Evolutionary conservation across 2,797 vertebrate species (phyloP), one percentile per base, ranked within the genome.

Genomic region (Tachyglossus aculeatus): DNA sequence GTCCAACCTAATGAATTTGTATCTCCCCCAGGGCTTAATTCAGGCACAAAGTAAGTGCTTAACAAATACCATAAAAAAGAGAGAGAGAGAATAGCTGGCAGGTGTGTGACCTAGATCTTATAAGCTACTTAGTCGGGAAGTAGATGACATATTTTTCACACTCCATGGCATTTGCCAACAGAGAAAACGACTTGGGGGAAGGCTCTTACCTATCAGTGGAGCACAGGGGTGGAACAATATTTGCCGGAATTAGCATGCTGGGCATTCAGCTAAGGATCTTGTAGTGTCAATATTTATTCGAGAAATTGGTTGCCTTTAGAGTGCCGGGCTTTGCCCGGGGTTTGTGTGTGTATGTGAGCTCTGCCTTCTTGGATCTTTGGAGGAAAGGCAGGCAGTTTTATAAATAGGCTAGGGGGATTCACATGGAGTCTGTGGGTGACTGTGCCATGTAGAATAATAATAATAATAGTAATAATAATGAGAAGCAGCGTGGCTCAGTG

Each of bases 261-360:
- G 63, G 41, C 53, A 87, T 90, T 90, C 71, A 48, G 54, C 50
- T 60, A 60, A 53, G 15, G 45, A 66, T 77, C 74, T 39, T 71
- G 59, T 50, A 70, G 34, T 56, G 65, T 66, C 41, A 83, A 47
- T 78, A 71, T 87, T 86, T 85, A 66, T 59, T 84, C 85, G 83
- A 81, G 68, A 89, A 87, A 78, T 71, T 68, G 34, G 41, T 37
- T 65, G 68, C 66, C 59, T 86, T 72, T 80, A 34, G 37, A 62
- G 56, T 75, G 55, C 72, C 47, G 31, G 74, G 60, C 1, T 83
- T 57, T 80, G 83, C 60, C 66, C 6, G n/a, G 7, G 57, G 59
- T 10, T 19, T 27, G 16, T 21, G 3, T n/a, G n/a, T n/a, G n/a
- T n/a, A n/a, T n/a, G n/a, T n/a, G n/a, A n/a, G n/a, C n/a, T n/a